Conservation (phyloP, 2,888 invertebrate species). For the Sinohyriopsis cumingii region DNA sequence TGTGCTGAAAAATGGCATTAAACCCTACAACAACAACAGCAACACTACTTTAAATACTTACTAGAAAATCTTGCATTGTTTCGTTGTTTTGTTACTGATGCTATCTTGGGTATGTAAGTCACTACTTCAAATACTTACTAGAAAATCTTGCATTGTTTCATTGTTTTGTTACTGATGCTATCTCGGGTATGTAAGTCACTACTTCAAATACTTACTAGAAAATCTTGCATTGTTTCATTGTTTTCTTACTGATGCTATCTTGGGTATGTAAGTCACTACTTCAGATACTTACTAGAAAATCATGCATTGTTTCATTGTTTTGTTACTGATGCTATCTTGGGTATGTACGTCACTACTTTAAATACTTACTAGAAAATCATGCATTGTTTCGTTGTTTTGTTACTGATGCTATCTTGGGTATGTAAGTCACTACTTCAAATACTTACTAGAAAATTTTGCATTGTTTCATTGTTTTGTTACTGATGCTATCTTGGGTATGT, state of each 20-base stretch:
- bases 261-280: conserved; percentile 76
- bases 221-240: too few relatives aligned
- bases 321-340: conserved; percentile 79
- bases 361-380: too few relatives aligned
- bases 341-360: conserved; percentile 69
- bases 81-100: conserved; percentile 51
- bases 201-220: too few relatives aligned
- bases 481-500: conserved; percentile 79
- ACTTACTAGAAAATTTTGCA: too few relatives aligned
- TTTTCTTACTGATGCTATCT: conserved; percentile 74
- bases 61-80: too few relatives aligned
- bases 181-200: conserved; percentile 77
- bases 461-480: conserved; percentile 19
- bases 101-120: conserved; percentile 79
- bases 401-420: conserved; percentile 80
- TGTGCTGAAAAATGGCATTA: too few relatives aligned
- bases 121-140: too few relatives aligned
- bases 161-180: conserved; percentile 72
- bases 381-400: too few relatives aligned
- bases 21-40: too few relatives aligned
- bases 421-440: conserved; percentile 12
- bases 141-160: too few relatives aligned
- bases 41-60: background rate
- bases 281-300: too few relatives aligned
- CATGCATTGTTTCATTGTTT: too few relatives aligned